Evolutionary conservation across 92 coral and sea anemone species (phyloP).

Genomic region (Palythoa grandis): DNA sequence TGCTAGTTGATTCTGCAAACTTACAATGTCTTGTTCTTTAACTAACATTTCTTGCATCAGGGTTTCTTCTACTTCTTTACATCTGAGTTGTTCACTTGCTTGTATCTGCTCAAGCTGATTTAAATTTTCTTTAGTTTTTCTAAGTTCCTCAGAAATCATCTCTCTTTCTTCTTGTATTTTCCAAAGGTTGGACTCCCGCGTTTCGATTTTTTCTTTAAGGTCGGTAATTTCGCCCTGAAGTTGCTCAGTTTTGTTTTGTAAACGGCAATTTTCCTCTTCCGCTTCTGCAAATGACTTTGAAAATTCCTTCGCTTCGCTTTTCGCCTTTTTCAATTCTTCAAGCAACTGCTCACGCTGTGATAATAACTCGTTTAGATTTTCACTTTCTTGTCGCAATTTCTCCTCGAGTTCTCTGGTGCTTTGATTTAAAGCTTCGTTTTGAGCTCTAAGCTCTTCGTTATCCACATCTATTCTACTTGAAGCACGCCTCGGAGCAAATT

Average conservation of each 20-base stretch:
- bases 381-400: constrained; percentile 24
- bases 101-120: constrained; percentile 26
- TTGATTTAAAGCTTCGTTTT: constrained; percentile 30
- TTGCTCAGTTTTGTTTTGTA: constrained; percentile 44
- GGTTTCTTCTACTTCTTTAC: constrained; percentile 58
- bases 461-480: constrained; percentile 36
- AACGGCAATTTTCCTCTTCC: constrained; percentile 28
- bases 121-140: constrained; percentile 36
- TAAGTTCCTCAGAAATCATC: constrained; percentile 34
- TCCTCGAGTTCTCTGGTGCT: constrained; percentile 45
- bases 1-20: constrained; percentile 68
- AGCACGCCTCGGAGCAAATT: constrained; percentile 24
- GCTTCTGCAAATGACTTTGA: constrained; percentile 31
- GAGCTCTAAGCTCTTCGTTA: constrained; percentile 39
- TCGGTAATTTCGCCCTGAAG: constrained; percentile 50
- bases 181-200: constrained; percentile 29
- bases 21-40: constrained; percentile 66
- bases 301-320: constrained; percentile 20
- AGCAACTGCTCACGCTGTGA: constrained; percentile 11
- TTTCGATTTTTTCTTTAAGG: constrained; percentile 22
- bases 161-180: constrained; percentile 53
- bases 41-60: constrained; percentile 63
- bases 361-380: constrained; percentile 19
- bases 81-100: constrained; percentile 26
- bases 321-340: constrained; percentile 26